Evolutionary conservation across 2,113 vertebrate genomes (phyloP).

Genomic region (Meles meles): DNA sequence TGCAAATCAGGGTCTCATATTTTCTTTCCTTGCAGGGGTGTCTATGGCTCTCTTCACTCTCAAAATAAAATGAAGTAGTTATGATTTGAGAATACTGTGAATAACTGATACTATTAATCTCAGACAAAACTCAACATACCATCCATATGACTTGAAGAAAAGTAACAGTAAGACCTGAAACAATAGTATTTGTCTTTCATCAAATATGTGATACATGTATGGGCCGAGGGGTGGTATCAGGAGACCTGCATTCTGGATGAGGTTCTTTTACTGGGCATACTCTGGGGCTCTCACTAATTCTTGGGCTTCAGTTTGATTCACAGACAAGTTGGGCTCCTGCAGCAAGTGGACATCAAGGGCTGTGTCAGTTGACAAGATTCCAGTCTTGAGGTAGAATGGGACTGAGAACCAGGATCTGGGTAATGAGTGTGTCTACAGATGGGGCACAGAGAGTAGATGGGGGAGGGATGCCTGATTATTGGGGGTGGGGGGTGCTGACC

Average conservation of each 20-base stretch:
- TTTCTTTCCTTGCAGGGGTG: not conserved
- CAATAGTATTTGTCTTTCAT: not conserved
- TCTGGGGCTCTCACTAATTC: not conserved
- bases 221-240: not conserved
- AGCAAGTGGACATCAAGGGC: not conserved
- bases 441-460: too few relatives aligned
- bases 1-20: not conserved
- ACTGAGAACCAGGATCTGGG: not conserved
- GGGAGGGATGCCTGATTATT: not conserved
- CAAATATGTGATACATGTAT: not conserved
- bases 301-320: not conserved
- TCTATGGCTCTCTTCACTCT: not conserved
- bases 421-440: not conserved
- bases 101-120: not conserved
- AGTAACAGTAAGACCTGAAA: not conserved
- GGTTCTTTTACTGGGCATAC: not conserved
- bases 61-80: not conserved
- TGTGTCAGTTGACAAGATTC: not conserved
- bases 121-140: not conserved
- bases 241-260: not conserved
- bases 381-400: not conserved
- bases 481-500: not conserved
- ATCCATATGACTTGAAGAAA: not conserved
- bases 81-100: constrained; percentile 7
- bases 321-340: not conserved